Evolutionary conservation across 2,888 invertebrate genomes (phyloP), one percentile per base, ranked within the genome.

Genomic region (Brachylomia viminalis): DNA sequence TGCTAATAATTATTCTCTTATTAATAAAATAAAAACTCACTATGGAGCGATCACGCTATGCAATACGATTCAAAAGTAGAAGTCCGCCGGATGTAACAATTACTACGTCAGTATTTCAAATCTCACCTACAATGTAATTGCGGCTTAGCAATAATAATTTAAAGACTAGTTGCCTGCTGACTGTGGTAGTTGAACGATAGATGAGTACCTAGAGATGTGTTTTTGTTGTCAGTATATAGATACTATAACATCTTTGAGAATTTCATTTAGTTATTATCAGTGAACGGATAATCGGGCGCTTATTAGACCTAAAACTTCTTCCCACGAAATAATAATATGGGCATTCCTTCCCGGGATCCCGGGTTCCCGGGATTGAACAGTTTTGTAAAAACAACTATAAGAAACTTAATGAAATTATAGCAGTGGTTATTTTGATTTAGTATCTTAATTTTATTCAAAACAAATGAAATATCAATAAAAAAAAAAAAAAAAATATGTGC

Each of bases 71-170:
- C 27, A 56, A 42, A 33, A 49, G 15, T 49, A 47, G 13, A 49
- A 72, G 45, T 73, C 2, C n/a, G n/a, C 33, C n/a, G 52, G 10
- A 23, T 42, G n/a, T 67, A 78, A 49, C 23, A 52, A 77, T 77
- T 78, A 77, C 13, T 15, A 38, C 17, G 76, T 77, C 79, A 68
- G 79, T 68, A 27, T 38, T 54, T 33, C 23, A 27, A 47, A 45
- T 27, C 49, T 52, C 6, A 23, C 47, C 17, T 8, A n/a, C 10
- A 30, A 27, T 1, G 7, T 77, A 68, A 79, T 54, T 69, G 23
- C 23, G 17, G 17, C 38, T 54, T 38, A 79, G 68, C 45, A 45
- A 38, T 69, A 54, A 58, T 61, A 15, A 77, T 77, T 54, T 54
- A 17, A 10, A 17, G 17, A 67, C 27, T n/a, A n/a, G 42, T 20